phyloP scores from a whole-genome alignment of 2,888 invertebrate genomes.

The Bruchidius siliquastri region DNA sequence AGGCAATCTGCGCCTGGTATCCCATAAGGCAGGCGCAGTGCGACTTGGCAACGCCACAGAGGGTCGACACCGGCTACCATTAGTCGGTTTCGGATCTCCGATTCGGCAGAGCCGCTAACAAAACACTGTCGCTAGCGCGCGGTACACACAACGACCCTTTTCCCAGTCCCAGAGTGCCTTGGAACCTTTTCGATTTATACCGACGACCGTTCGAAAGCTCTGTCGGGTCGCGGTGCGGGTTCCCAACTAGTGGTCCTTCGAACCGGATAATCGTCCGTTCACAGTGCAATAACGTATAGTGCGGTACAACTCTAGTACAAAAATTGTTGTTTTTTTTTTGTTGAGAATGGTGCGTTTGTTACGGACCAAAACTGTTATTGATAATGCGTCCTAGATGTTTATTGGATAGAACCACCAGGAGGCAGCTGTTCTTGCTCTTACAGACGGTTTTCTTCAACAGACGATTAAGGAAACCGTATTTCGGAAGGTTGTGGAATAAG shows the following conservation, averaged over 20 bases:
- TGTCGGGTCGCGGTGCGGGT: neutral
- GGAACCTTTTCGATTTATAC: neutral
- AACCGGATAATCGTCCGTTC: no score
- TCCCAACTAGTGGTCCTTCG: neutral
- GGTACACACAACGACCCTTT: neutral
- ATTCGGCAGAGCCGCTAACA: neutral
- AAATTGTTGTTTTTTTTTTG: neutral
- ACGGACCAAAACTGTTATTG: conserved; percentile 10
- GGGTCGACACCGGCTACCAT: neutral
- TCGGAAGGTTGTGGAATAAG: conserved; percentile 11
- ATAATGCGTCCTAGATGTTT: conserved; percentile 62
- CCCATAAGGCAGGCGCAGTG: neutral
- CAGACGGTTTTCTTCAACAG: conserved; percentile 15
- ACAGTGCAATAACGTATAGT: neutral
- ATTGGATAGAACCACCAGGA: conserved; percentile 10
- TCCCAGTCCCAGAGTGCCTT: conserved; percentile 1
- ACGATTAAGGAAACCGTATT: conserved; percentile 14
- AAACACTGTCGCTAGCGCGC: conserved; percentile 1
- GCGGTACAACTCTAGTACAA: neutral
- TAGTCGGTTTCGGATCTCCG: conserved; percentile 1
- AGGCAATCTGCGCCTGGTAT: neutral
- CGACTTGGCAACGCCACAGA: neutral
- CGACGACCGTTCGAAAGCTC: neutral
- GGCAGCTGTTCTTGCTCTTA: conserved; percentile 14
- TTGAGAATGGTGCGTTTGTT: neutral